These are phyloP conservation scores for Ennomos fuscantarius DNA, from an alignment of 2,888 invertebrate species.

Conservation along the genomic window DNA sequence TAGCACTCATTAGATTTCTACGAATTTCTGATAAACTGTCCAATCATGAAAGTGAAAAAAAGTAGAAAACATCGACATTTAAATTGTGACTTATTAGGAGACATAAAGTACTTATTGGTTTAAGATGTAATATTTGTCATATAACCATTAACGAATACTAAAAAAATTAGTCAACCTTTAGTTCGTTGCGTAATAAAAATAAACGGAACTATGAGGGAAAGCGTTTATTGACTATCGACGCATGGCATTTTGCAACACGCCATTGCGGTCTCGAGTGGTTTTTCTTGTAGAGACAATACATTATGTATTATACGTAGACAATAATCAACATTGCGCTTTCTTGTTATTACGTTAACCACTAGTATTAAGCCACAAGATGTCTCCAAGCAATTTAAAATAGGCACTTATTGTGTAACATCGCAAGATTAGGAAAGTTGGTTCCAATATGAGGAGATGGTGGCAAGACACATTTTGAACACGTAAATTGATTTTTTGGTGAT, in stretches of 20 bases:
- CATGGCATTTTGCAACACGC: constrained; percentile 24
- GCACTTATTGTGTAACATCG: no score
- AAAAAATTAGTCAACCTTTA: neutral
- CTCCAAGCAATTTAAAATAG: no score
- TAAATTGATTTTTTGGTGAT: no score
- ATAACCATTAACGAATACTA: neutral
- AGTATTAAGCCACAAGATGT: no score
- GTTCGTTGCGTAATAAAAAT: constrained; percentile 27
- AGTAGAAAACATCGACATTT: neutral
- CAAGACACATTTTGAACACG: no score
- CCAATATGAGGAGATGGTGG: no score
- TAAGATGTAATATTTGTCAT: neutral
- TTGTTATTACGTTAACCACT: constrained; percentile 13
- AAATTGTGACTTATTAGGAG: neutral
- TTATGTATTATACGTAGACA: neutral
- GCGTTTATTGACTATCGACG: constrained; percentile 18
- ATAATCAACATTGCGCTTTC: constrained; percentile 5
- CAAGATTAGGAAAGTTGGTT: no score
- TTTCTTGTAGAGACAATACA: constrained; percentile 4
- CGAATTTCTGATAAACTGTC: no score
- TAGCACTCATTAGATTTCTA: no score
- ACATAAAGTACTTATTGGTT: no score
- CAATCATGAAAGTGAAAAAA: no score
- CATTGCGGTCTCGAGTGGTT: constrained; percentile 13
- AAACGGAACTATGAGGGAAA: constrained; percentile 32